Conservation (phyloP, 2,888 invertebrate species). For the Vanessa cardui region DNA sequence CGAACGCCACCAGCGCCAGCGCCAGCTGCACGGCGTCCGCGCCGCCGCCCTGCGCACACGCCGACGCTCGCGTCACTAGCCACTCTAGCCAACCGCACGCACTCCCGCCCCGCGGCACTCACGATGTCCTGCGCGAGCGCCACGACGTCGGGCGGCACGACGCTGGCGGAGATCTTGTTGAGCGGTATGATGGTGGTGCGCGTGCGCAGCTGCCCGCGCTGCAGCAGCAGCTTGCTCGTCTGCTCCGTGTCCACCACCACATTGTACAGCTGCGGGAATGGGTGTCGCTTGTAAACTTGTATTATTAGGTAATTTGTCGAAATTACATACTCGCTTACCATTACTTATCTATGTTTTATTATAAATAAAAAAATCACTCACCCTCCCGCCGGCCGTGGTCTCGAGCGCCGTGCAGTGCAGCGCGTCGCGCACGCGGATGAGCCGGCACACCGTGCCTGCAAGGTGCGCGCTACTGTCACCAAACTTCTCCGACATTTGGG, state of each 20-base stretch:
- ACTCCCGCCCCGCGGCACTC: constrained; percentile 49
- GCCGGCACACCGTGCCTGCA: constrained; percentile 89
- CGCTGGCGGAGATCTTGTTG: constrained; percentile 89
- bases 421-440: constrained; percentile 89
- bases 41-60: constrained; percentile 82
- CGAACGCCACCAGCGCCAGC: constrained; percentile 89
- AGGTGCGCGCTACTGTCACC: neutral
- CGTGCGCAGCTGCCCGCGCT: constrained; percentile 89
- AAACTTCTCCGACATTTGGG: too few relatives aligned
- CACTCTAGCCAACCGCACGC: neutral
- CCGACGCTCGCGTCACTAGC: constrained; percentile 60
- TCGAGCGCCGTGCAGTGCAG: constrained; percentile 90
- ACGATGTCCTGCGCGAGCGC: constrained; percentile 87
- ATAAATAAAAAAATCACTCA: constrained; percentile 59
- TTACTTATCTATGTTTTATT: too few relatives aligned
- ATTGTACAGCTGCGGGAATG: constrained; percentile 87
- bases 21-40: constrained; percentile 92
- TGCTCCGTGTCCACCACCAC: constrained; percentile 94
- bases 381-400: constrained; percentile 92
- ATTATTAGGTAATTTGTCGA: too few relatives aligned
- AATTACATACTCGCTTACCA: too few relatives aligned
- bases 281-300: too few relatives aligned
- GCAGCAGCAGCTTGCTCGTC: constrained; percentile 92
- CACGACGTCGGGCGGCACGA: constrained; percentile 84
- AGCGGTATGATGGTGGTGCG: constrained; percentile 95